Percentiles rank a stretch among this genome's conserved stretches.
These are phyloP conservation scores for Nymphalis io DNA, from an alignment of 1,140 invertebrate species.

Conservation along the genomic window DNA sequence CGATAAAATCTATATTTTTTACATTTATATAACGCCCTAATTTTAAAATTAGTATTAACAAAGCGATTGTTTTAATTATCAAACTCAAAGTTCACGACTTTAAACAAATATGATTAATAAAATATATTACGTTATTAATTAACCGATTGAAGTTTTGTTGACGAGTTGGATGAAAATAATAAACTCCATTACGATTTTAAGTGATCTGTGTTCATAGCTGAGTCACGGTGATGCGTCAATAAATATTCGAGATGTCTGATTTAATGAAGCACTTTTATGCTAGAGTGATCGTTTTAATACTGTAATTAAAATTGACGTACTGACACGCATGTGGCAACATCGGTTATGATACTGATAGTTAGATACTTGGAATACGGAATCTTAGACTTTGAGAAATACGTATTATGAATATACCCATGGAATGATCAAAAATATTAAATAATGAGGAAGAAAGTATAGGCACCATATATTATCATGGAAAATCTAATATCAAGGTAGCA, in stretches of 20 bases:
- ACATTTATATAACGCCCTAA: too few species aligned
- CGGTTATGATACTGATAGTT: conserved; percentile 18
- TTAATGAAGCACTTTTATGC: conserved; percentile 54
- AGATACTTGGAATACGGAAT: neutral
- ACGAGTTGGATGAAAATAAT: conserved; percentile 34
- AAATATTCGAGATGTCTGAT: conserved; percentile 47
- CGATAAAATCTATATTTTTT: too few species aligned
- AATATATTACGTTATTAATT: conserved; percentile 24
- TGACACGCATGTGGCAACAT: conserved; percentile 31
- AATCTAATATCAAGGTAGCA: too few species aligned
- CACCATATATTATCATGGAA: too few species aligned
- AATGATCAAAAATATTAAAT: too few species aligned
- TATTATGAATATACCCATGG: too few species aligned
- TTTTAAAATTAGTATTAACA: neutral
- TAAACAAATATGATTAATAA: conserved; percentile 25
- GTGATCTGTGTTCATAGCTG: conserved; percentile 41
- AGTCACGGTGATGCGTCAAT: conserved; percentile 56
- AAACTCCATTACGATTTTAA: conserved; percentile 34
- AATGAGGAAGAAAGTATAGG: too few species aligned
- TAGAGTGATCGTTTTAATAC: conserved; percentile 47
- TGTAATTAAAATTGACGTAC: conserved; percentile 47
- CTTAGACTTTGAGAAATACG: too few species aligned
- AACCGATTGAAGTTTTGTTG: conserved; percentile 34
- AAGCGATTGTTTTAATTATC: neutral
- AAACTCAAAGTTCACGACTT: conserved; percentile 14